Evolutionary conservation across 2,113 vertebrate species (phyloP).

Genomic region (Chunga burmeisteri): DNA sequence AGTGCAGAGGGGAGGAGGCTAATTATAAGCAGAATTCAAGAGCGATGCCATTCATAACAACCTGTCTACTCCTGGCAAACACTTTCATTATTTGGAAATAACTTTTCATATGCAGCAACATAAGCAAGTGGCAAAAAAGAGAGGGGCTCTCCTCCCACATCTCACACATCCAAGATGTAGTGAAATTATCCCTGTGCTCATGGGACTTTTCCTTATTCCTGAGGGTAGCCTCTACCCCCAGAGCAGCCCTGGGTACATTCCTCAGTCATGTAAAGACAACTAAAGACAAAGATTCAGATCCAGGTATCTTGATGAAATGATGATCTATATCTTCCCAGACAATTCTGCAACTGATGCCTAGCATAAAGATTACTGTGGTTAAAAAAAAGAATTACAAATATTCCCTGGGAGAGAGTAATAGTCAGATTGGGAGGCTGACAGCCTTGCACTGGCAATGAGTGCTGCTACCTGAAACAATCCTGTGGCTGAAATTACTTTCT

Average conservation of each 20-base stretch:
- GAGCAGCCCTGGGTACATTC: not conserved
- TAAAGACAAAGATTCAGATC: not conserved
- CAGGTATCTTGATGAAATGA: not conserved
- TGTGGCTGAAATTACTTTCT: not conserved
- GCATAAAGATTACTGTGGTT: not conserved
- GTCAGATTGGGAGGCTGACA: not conserved
- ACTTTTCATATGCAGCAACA: not conserved
- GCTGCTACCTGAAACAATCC: not conserved
- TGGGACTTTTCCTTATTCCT: not conserved
- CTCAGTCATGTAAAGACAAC: not conserved
- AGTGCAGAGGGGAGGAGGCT: not conserved
- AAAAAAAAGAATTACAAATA: not conserved
- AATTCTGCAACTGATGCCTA: not conserved
- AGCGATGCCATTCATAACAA: not conserved
- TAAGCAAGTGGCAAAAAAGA: not conserved
- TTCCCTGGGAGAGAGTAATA: not conserved
- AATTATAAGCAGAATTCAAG: constrained; percentile 42
- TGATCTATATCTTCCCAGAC: not conserved
- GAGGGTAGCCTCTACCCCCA: not conserved
- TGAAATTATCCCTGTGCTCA: not conserved
- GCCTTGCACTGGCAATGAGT: not conserved
- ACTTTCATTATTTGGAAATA: constrained; percentile 37
- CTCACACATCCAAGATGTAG: not conserved
- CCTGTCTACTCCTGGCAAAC: constrained; percentile 9
- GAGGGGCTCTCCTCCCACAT: not conserved